A percentile compares a stretch with the other conserved stretches of the same genome.
These are phyloP conservation scores for Trachemys scripta DNA, from an alignment of 2,113 vertebrate species.

Conservation along the genomic window DNA sequence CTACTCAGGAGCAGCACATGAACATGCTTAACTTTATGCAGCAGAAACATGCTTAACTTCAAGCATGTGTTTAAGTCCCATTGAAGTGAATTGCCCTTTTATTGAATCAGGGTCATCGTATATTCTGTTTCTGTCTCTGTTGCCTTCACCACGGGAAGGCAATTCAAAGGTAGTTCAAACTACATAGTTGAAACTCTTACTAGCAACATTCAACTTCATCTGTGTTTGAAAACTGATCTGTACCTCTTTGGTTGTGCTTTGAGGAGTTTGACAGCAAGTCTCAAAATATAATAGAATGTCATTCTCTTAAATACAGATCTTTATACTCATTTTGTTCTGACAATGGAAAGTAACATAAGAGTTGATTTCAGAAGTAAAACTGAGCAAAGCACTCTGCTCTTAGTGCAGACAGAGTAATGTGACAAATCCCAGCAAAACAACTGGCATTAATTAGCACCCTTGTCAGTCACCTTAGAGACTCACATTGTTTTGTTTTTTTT, in stretches of 20 bases:
- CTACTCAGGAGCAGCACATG: neutral
- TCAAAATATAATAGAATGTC: neutral
- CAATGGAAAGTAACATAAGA: neutral
- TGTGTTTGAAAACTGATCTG: neutral
- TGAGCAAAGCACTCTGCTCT: neutral
- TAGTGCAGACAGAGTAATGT: neutral
- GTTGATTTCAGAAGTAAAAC: neutral
- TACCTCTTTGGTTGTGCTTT: neutral
- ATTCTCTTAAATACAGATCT: neutral
- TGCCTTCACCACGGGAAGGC: too few relatives aligned
- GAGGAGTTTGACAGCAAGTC: neutral
- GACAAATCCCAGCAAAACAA: neutral
- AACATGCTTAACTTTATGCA: neutral
- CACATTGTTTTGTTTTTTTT: neutral
- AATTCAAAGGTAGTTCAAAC: neutral
- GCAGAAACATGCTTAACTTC: neutral
- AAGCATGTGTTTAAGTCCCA: neutral
- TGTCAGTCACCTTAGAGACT: neutral
- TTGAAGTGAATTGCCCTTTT: neutral
- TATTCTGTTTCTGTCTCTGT: too few relatives aligned
- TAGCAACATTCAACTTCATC: neutral
- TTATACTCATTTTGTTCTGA: neutral
- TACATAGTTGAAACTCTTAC: neutral
- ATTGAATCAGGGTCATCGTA: too few relatives aligned
- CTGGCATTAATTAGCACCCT: neutral